Evolutionary conservation across 2,888 invertebrate genomes (phyloP).

Genomic region (Caenorhabditis zanzibari): DNA sequence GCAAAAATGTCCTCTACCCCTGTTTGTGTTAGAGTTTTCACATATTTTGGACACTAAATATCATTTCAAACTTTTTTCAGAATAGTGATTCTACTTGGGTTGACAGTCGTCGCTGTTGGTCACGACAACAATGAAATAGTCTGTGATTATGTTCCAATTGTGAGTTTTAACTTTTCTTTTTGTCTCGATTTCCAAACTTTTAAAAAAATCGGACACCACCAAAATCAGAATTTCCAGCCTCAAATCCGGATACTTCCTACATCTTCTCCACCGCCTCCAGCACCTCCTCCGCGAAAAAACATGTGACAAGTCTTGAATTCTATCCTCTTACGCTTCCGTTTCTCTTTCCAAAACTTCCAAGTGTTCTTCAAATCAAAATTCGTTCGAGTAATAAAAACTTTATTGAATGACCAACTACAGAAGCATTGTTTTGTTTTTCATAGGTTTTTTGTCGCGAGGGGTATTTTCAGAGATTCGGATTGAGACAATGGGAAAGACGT

Average conservation of each 20-base stretch:
- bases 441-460: background rate
- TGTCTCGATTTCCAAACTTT: background rate
- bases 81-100: slow-evolving; percentile 70
- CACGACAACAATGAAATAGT: slow-evolving; percentile 64
- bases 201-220: background rate
- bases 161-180: slow-evolving; percentile 35
- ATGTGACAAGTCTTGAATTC: slow-evolving; percentile 46
- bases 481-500: slow-evolving; percentile 53
- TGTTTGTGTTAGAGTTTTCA: background rate
- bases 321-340: slow-evolving; percentile 8
- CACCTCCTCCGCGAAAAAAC: slow-evolving; percentile 64
- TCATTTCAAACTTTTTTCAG: slow-evolving; percentile 66
- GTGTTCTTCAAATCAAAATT: background rate
- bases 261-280: slow-evolving; percentile 66
- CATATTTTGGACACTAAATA: background rate
- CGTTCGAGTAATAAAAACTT: slow-evolving; percentile 43
- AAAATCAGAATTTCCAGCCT: slow-evolving; percentile 63
- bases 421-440: slow-evolving; percentile 38
- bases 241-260: slow-evolving; percentile 73
- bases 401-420: slow-evolving; percentile 55
- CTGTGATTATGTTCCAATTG: slow-evolving; percentile 67
- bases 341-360: slow-evolving; percentile 14
- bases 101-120: slow-evolving; percentile 68
- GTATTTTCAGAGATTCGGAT: background rate
- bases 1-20: no score